Conservation (phyloP, 2,888 invertebrate species). For the Hecatera dysodea region DNA sequence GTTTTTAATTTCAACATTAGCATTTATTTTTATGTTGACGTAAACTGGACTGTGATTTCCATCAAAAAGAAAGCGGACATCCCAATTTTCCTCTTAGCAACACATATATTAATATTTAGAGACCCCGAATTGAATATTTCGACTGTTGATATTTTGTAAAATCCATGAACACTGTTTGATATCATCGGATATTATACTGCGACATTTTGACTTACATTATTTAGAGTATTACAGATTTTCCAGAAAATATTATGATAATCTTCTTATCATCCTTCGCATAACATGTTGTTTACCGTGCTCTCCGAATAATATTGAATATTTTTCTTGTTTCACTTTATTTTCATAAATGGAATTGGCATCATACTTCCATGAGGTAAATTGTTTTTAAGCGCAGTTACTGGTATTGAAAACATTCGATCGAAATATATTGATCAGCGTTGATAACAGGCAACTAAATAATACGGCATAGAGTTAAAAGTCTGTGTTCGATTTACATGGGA, state of each 20-base stretch:
- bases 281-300: neutral
- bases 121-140: slow-evolving; percentile 8
- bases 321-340: neutral
- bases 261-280: slow-evolving; percentile 16
- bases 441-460: neutral
- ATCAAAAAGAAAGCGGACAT: slow-evolving; percentile 5
- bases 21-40: slow-evolving; percentile 15
- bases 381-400: neutral
- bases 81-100: slow-evolving; percentile 6
- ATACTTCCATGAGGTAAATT: neutral
- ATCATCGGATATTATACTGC: neutral
- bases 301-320: slow-evolving; percentile 1
- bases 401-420: neutral
- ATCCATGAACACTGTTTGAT: slow-evolving; percentile 7
- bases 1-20: slow-evolving; percentile 7
- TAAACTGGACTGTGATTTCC: slow-evolving; percentile 10
- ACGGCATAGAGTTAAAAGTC: neutral
- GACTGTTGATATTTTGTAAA: slow-evolving; percentile 22
- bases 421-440: neutral
- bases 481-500: no score
- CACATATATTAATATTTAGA: slow-evolving; percentile 29
- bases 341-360: neutral
- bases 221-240: neutral
- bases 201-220: neutral
- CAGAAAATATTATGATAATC: slow-evolving; percentile 11